Evolutionary conservation across 1,140 invertebrate genomes (phyloP).

Genomic region (Ceratoteleas bidentatus): DNA sequence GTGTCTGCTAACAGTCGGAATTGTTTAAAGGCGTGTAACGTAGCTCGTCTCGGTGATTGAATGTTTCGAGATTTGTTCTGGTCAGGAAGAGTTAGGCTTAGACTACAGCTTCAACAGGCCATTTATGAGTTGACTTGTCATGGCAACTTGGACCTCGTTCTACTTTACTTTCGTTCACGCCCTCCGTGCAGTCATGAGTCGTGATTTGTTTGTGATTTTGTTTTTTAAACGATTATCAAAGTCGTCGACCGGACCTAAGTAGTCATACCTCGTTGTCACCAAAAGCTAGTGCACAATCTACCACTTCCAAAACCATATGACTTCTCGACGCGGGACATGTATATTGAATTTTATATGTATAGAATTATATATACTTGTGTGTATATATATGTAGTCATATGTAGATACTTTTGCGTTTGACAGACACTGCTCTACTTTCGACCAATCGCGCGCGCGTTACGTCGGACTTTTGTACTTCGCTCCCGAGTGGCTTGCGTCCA

Average conservation of each 20-base stretch:
- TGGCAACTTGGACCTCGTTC: constrained; percentile 5
- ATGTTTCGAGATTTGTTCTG: too few relatives aligned
- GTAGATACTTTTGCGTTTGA: constrained; percentile 53
- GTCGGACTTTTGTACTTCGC: too few relatives aligned
- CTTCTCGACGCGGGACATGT: constrained; percentile 50
- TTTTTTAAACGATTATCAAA: constrained; percentile 42
- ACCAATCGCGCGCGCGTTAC: constrained; percentile 22
- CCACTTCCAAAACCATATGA: constrained; percentile 59
- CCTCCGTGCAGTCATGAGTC: constrained; percentile 2
- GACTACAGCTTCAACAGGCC: too few relatives aligned
- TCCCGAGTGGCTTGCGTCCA: too few relatives aligned
- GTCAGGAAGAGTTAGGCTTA: too few relatives aligned
- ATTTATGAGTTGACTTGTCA: too few relatives aligned
- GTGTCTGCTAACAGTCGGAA: too few relatives aligned
- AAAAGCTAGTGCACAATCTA: constrained; percentile 66
- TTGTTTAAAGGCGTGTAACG: too few relatives aligned
- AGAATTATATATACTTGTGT: constrained; percentile 58
- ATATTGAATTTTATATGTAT: constrained; percentile 66
- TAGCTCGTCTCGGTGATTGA: too few relatives aligned
- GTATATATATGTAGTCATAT: constrained; percentile 65
- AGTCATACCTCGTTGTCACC: constrained; percentile 62
- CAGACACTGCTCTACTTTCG: constrained; percentile 10
- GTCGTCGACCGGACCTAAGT: constrained; percentile 40
- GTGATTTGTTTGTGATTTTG: constrained; percentile 49
- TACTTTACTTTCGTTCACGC: constrained; percentile 1